A percentile compares a stretch with the other conserved stretches of the same genome.
phyloP scores from a whole-genome alignment of 2,888 invertebrate species.

The Lottia scabra region DNA sequence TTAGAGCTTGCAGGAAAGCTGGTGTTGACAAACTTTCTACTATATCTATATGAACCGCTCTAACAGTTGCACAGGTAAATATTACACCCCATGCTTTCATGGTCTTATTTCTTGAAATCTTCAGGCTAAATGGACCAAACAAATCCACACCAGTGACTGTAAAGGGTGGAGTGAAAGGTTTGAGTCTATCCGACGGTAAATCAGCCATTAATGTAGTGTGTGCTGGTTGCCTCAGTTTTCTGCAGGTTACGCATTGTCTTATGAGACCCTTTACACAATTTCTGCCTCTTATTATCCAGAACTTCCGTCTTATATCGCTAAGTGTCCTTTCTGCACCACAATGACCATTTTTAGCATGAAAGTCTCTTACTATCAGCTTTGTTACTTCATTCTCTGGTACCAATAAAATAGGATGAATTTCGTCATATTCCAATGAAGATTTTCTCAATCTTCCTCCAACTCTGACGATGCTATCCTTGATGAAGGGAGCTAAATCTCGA shows the following conservation, averaged over 20 bases:
- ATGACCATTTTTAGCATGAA: constrained; percentile 9
- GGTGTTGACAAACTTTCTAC: not conserved
- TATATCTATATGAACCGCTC: constrained; percentile 8
- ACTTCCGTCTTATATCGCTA: constrained; percentile 1
- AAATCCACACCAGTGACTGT: constrained; percentile 11
- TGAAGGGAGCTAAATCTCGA: constrained; percentile 11
- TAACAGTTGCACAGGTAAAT: constrained; percentile 15
- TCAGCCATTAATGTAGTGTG: constrained; percentile 14
- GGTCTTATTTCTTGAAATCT: constrained; percentile 6
- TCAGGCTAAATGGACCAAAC: not conserved
- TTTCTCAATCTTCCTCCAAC: constrained; percentile 17
- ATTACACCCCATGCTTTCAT: constrained; percentile 2
- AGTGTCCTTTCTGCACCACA: constrained; percentile 17
- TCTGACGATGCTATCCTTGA: constrained; percentile 6
- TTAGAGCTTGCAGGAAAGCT: constrained; percentile 5
- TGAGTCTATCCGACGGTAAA: not conserved
- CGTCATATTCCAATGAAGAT: constrained; percentile 6
- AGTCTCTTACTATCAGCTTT: constrained; percentile 6
- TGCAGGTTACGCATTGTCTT: constrained; percentile 7
- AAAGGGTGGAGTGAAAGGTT: constrained; percentile 3
- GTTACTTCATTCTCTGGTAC: not conserved
- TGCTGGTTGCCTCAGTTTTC: not conserved
- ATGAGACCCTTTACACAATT: constrained; percentile 8
- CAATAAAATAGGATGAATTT: constrained; percentile 11
- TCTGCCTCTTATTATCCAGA: constrained; percentile 13